Base-by-base conservation (phyloP, 2,888 invertebrate species). In the Torymus tubicola region DNA sequence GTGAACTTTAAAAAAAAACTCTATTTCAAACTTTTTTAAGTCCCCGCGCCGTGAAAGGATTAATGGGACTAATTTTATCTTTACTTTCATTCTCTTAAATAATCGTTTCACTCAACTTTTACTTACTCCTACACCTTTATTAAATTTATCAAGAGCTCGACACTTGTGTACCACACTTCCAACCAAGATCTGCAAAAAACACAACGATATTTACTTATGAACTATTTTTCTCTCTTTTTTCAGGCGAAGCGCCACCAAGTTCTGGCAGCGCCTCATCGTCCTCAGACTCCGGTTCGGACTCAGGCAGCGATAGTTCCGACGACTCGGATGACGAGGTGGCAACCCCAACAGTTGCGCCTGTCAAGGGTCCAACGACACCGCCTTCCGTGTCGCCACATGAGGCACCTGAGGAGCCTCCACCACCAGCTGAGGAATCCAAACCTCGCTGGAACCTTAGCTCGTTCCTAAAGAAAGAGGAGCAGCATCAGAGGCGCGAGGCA, bases 231-330 rank as follows among this genome's bases (percentile, higher is more conserved):
- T 31, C 8, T 42, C 8, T 42, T 8, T 42, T 42, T 18, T 1
- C 92, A 82, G 91, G 91, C 85, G 87, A 92, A 50, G 78, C 78
- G 24, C 78, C 81, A 0, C 78, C 84, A 31, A 90, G 90, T 68
- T 90, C 90, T 14, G 92, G 92, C 86, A 92, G 93, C 86, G 92
- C 93, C 85, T 92, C 93, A 5, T 94, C 94, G 1, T 93, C 93
- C 0, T 94, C 93, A 58, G 94, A 93, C 86, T 93, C 94, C 0
- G 93, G 93, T 83, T 93, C 94, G 8, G 93, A 94, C 82, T 93
- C 94, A 0, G 93, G 93, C 14, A 92, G 93, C 1, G 94, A 93
- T 73, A 93, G 92, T 85, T 92, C 92, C 84, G 93, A 93, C 82
- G 93, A 92, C 80, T 92, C 92, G 61, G 92, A 91, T 58, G 93